phyloP scores from a whole-genome alignment of 2,888 invertebrate species.

The Brenthis hecate region DNA sequence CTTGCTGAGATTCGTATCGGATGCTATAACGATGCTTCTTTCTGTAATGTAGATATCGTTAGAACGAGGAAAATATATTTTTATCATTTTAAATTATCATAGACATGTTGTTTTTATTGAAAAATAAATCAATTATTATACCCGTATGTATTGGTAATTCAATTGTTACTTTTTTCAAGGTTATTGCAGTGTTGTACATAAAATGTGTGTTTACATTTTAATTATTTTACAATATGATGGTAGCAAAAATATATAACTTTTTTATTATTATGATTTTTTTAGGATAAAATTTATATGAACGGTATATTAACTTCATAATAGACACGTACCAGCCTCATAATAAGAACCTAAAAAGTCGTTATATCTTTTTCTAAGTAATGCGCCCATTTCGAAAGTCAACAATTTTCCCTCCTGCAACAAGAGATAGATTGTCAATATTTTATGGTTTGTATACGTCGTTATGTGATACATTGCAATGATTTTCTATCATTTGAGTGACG shows the following conservation, averaged over 20 bases:
- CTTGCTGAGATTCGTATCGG: conserved; percentile 88
- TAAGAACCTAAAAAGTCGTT: conserved; percentile 73
- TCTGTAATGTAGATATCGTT: conserved; percentile 46
- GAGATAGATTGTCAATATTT: conserved; percentile 32
- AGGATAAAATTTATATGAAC: too few species aligned
- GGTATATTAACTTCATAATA: background rate
- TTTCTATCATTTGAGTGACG: conserved; percentile 44
- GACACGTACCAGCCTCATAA: conserved; percentile 64
- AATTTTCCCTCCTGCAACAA: conserved; percentile 79
- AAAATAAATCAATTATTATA: too few species aligned
- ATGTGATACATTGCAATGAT: conserved; percentile 25
- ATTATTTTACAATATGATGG: too few species aligned
- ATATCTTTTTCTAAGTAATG: conserved; percentile 79
- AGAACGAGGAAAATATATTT: background rate
- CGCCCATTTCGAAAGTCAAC: conserved; percentile 81
- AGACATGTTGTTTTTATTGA: background rate
- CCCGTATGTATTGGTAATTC: too few species aligned
- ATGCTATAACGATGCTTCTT: conserved; percentile 80
- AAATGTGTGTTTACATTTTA: too few species aligned
- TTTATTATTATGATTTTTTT: too few species aligned
- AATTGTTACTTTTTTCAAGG: too few species aligned
- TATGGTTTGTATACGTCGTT: conserved; percentile 14
- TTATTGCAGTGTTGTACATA: too few species aligned
- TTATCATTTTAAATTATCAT: background rate
- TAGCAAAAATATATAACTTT: too few species aligned